phyloP scores from a whole-genome alignment of 92 coral and sea anemone species.

The Metridium senile region DNA sequence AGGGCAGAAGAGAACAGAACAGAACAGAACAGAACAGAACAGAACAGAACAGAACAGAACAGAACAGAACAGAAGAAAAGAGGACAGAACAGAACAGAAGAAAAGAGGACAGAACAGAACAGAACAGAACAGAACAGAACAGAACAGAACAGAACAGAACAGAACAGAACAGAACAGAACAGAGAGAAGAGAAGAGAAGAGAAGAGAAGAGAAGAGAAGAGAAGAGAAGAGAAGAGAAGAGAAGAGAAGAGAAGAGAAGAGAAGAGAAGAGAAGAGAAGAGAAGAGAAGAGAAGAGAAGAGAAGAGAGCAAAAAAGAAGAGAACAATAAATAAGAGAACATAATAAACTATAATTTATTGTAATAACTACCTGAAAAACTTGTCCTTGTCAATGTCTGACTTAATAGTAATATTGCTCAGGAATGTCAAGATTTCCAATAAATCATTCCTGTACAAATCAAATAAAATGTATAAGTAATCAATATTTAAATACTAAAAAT shows the following conservation, averaged over 20 bases:
- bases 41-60: no score
- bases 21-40: no score
- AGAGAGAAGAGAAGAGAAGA: neutral
- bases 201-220: neutral
- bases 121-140: no score
- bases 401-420: conserved; percentile 89
- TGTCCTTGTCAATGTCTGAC: conserved; percentile 78
- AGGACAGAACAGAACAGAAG: no score
- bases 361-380: conserved; percentile 88
- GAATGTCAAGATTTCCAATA: conserved; percentile 77
- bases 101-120: no score
- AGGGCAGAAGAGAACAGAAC: no score
- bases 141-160: no score
- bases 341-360: no score
- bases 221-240: neutral
- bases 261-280: neutral
- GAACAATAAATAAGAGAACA: neutral
- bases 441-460: conserved; percentile 62
- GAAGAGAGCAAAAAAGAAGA: neutral
- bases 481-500: no score
- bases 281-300: neutral
- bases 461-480: no score
- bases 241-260: neutral
- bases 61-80: no score
- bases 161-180: no score